These are phyloP conservation scores for Silurus asotus DNA, from an alignment of 2,113 vertebrate genomes.

Conservation along the genomic window DNA sequence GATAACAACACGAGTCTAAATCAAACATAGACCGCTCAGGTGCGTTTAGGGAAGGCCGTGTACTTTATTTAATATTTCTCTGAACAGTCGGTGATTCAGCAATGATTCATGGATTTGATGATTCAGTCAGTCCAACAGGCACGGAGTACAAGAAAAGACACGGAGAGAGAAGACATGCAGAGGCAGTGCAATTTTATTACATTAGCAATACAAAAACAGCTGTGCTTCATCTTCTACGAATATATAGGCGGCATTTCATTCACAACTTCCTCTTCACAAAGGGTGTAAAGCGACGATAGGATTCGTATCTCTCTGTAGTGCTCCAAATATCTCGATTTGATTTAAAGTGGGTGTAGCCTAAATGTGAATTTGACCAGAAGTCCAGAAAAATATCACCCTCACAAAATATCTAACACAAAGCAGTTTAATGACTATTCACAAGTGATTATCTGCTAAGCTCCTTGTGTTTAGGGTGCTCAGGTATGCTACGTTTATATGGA, in stretches of 20 bases:
- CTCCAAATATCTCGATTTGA: neutral
- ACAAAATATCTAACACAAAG: neutral
- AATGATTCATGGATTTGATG: neutral
- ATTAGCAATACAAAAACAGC: neutral
- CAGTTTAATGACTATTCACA: too few relatives aligned
- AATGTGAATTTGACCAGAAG: neutral
- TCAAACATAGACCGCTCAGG: too few relatives aligned
- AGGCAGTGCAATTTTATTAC: neutral
- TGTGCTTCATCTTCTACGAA: neutral
- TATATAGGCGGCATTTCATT: neutral
- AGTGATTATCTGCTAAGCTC: too few relatives aligned
- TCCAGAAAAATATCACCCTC: neutral
- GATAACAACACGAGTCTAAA: neutral
- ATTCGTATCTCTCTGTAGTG: neutral
- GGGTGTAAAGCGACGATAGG: neutral
- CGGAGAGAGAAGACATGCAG: neutral
- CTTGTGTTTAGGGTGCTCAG: too few relatives aligned
- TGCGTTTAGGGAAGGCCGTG: neutral
- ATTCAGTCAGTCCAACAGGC: conserved; percentile 2
- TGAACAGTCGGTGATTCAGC: conserved; percentile 9
- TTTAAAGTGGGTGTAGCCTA: neutral
- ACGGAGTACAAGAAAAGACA: neutral
- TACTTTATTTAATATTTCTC: neutral
- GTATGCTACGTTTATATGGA: too few relatives aligned
- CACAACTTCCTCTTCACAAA: neutral